Conservation (phyloP, 2,888 invertebrate genomes). For the Spicauda simplicius region DNA sequence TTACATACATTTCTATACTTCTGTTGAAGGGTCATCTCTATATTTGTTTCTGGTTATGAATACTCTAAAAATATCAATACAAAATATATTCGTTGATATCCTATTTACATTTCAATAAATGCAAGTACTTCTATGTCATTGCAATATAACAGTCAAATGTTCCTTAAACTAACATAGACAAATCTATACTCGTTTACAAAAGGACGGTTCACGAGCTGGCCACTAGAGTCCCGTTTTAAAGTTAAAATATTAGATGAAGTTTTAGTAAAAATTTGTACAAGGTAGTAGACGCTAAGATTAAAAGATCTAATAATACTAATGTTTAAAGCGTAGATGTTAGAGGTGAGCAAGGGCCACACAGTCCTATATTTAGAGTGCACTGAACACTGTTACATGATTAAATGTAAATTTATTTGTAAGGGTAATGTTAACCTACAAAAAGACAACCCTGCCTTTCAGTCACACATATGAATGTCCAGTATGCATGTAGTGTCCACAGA, state of each 20-base stretch:
- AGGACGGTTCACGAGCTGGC: slow-evolving; percentile 17
- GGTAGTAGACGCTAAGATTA: slow-evolving; percentile 8
- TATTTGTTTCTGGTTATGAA: not conserved
- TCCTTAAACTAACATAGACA: too few species aligned
- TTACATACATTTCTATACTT: too few species aligned
- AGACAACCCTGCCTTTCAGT: slow-evolving; percentile 37
- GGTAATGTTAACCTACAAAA: not conserved
- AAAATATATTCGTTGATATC: not conserved
- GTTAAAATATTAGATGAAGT: not conserved
- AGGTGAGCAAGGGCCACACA: not conserved
- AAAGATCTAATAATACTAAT: slow-evolving; percentile 11
- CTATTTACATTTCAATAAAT: not conserved
- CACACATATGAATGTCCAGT: not conserved
- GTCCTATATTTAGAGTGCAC: slow-evolving; percentile 32
- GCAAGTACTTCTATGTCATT: not conserved
- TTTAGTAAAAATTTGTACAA: not conserved
- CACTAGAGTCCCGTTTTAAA: not conserved
- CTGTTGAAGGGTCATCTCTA: too few species aligned
- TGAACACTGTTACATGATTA: slow-evolving; percentile 23
- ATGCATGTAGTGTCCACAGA: slow-evolving; percentile 2
- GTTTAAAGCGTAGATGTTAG: not conserved
- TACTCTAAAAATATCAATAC: not conserved
- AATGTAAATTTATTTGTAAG: not conserved
- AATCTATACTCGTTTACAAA: slow-evolving; percentile 6
- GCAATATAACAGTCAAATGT: too few species aligned